Base-by-base conservation (phyloP, 1,140 invertebrate species). In the Drosophila littoralis region DNA sequence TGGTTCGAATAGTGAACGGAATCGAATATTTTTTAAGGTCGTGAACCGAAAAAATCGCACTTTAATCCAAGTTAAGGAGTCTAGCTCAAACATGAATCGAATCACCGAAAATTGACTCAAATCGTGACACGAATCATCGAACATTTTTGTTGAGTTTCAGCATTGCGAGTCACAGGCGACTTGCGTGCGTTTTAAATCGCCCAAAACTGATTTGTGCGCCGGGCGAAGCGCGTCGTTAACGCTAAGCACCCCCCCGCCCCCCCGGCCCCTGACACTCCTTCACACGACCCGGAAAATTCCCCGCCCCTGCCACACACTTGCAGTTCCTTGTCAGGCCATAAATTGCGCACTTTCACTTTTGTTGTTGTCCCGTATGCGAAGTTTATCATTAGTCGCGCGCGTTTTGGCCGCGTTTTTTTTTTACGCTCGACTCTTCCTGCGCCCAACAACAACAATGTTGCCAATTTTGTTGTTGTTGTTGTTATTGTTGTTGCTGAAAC, bases 261-360 rank as follows among this genome's bases (percentile, higher is more conserved):
- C 46, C 22, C n/a, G n/a, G n/a, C 13, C 9, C 13, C 33, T 38
- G 0, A 57, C 10, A 32, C 22, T 28, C 22, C 22, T 28, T 28
- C 22, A 28, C 38, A 7, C 15, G 9, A 15, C 36, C 22, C 50
- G n/a, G 12, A 7, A 12, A 7, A 7, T 15, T 28, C 51, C 61
- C 33, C 45, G n/a, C 13, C n/a, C 8, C 22, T 6, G 32, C 6
- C 58, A 48, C 13, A 22, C 12, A 4, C 46, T 40, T 51, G 48
- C 64, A 67, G 63, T 58, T 67, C 38, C 71, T 36, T 74, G 71
- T 60, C 45, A 63, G 67, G 50, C 45, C 54, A 75, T 75, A 75
- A 71, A 75, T 75, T 75, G 59, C 40, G 68, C 63, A 76, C 74
- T 76, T 72, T 76, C 69, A 76, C 69, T 76, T 66, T 63, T 74